Evolutionary conservation across 2,888 invertebrate genomes (phyloP), one percentile per base, ranked within the genome.

Genomic region (Cacoxenus indagator): DNA sequence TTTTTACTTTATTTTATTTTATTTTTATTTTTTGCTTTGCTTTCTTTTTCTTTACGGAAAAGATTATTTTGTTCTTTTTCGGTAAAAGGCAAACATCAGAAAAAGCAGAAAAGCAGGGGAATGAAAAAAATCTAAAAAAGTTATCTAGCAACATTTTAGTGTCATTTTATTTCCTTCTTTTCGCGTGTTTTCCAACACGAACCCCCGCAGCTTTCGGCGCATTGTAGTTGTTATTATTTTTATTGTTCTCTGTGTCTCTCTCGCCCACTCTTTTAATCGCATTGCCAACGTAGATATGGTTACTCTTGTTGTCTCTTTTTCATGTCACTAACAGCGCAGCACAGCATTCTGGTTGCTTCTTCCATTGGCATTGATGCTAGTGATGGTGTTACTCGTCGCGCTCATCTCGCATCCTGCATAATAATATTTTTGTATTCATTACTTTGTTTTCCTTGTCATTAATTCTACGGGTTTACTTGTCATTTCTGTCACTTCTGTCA

Each of bases 401-500:
- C 22, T 59, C 48, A 19, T n/a, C 54, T 17, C 46, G 45, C 48
- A 62, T 69, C 61, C 37, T 62, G 61, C 61, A 62, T 62, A 62
- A 62, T 64, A 65, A 55, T 54, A 54, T 62, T 62, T 66, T 66
- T 46, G 70, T 69, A 72, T 73, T 74, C 71, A 73, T 74, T 72
- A 72, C 68, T 67, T 66, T 70, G 66, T 67, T 73, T 73, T 75
- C 67, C 65, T 70, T 71, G 70, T 75, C 76, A 75, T 77, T 75
- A 75, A 76, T 77, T 74, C 73, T 75, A 73, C 72, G 73, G 74
- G 75, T 68, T 73, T 72, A 73, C 70, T 72, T 75, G 75, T 75
- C 76, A 77, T 71, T 74, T 67, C 70, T 77, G 76, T 75, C 76
- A 78, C 67, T 73, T 73, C 73, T 77, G 74, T 76, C 74, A 77